Evolutionary conservation across 2,888 invertebrate species (phyloP).

Genomic region (Sesia apiformis): DNA sequence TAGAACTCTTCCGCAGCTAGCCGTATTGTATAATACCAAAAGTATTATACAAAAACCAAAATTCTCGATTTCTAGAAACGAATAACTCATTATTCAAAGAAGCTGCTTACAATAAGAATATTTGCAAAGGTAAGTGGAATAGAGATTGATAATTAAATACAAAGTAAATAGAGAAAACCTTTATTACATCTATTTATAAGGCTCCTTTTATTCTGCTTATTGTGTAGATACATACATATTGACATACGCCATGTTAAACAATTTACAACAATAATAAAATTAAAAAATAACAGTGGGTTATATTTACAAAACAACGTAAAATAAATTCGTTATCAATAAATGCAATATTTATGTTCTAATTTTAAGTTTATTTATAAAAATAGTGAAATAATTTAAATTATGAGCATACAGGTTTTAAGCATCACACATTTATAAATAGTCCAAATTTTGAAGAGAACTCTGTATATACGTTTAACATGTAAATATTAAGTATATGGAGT

Average conservation of each 20-base stretch:
- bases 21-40: too few relatives aligned
- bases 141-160: not conserved
- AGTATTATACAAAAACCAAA: too few relatives aligned
- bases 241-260: slow-evolving; percentile 21
- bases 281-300: slow-evolving; percentile 33
- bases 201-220: slow-evolving; percentile 18
- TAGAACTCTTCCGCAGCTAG: too few relatives aligned
- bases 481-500: not conserved
- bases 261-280: slow-evolving; percentile 19
- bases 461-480: not conserved
- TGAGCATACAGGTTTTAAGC: slow-evolving; percentile 39
- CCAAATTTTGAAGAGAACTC: not conserved
- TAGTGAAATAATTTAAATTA: slow-evolving; percentile 35
- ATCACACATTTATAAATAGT: slow-evolving; percentile 23
- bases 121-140: too few relatives aligned
- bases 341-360: slow-evolving; percentile 29
- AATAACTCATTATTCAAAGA: too few relatives aligned
- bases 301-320: slow-evolving; percentile 39
- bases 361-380: slow-evolving; percentile 38
- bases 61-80: too few relatives aligned
- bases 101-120: too few relatives aligned
- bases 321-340: slow-evolving; percentile 71
- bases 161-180: not conserved
- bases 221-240: not conserved
- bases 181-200: slow-evolving; percentile 28